Evolutionary conservation across 2,797 vertebrate genomes (phyloP), one percentile per base, ranked within the genome.

Genomic region (Gymnocypris eckloni): DNA sequence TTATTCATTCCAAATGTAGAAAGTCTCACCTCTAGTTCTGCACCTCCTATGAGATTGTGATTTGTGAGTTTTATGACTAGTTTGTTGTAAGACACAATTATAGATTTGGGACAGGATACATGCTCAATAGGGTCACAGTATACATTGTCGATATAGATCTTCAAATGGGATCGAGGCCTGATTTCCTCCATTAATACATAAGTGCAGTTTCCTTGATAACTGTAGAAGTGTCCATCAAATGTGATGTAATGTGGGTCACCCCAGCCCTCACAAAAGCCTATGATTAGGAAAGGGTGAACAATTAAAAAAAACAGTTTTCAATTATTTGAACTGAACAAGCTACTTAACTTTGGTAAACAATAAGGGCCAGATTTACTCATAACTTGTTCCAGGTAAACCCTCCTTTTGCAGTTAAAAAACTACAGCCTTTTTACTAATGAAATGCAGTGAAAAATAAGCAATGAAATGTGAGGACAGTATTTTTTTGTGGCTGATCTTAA

Each of bases 201-300:
- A 0, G 97, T 97, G 86, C 98, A 99, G 90, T 97, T 98, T 75
- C 98, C 98, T 94, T 99, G 97, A 90, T 96, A 97, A 91, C 95
- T 99, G 90, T 99, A 99, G 92, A 95, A 98, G 0, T 91, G 83
- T 54, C 98, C 96, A 87, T 99, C 98, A 93, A 99, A 99, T 81
- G 98, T 99, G 84, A 92, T 85, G 90, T 97, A 98, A 92, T 99
- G 98, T 0, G 97, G 97, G 91, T 98, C 97, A 82, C 98, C 98
- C 98, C 97, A 99, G 82, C 98, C 98, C 37, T 95, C 94, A 91
- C 98, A 99, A 73, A 94, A 94, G 90, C 98, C 98, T 99, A 87
- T 87, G 87, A 85, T 82, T 10, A 73, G 39, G 16, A 43, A 22
- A 37, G 8, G 20, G 20, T 56, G 20, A n/a, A 79, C 2, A 77